phyloP scores from a whole-genome alignment of 1,140 invertebrate genomes.

The Andrena cerasifolii region DNA sequence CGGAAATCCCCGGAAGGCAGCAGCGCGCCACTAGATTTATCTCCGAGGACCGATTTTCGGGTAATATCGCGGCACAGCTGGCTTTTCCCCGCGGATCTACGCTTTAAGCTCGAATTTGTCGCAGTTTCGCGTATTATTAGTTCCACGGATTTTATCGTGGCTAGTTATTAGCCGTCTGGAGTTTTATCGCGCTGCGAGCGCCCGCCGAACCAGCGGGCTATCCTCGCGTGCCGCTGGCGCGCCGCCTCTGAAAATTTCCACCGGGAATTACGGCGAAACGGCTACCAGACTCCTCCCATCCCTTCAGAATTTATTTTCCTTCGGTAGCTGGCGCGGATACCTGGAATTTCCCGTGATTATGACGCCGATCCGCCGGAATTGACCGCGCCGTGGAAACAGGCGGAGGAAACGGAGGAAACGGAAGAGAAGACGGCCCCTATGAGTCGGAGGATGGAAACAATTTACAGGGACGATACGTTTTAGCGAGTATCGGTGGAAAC shows the following conservation, averaged over 20 bases:
- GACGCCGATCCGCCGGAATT: too few relatives aligned
- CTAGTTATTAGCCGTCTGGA: slow-evolving; percentile 45
- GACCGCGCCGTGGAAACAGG: too few relatives aligned
- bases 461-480: background rate
- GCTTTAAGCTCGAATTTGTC: slow-evolving; percentile 47
- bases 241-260: background rate
- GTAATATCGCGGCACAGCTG: slow-evolving; percentile 41
- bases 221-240: slow-evolving; percentile 2
- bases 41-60: slow-evolving; percentile 43
- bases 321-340: background rate
- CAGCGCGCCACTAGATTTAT: slow-evolving; percentile 32
- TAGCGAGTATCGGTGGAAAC: background rate
- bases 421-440: background rate
- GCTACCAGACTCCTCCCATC: background rate
- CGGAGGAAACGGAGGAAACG: too few relatives aligned
- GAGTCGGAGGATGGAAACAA: background rate
- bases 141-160: slow-evolving; percentile 50
- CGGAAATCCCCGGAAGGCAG: slow-evolving; percentile 28
- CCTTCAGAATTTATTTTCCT: background rate
- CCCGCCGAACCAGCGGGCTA: slow-evolving; percentile 2
- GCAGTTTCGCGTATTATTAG: slow-evolving; percentile 57
- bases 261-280: background rate
- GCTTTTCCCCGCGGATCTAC: slow-evolving; percentile 14
- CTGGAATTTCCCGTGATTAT: too few relatives aligned
- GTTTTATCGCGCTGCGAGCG: slow-evolving; percentile 42